Percentiles rank a stretch among this genome's conserved stretches.
Evolutionary conservation across 1,140 invertebrate species (phyloP).

Genomic region (Tetragonula clypearis): DNA sequence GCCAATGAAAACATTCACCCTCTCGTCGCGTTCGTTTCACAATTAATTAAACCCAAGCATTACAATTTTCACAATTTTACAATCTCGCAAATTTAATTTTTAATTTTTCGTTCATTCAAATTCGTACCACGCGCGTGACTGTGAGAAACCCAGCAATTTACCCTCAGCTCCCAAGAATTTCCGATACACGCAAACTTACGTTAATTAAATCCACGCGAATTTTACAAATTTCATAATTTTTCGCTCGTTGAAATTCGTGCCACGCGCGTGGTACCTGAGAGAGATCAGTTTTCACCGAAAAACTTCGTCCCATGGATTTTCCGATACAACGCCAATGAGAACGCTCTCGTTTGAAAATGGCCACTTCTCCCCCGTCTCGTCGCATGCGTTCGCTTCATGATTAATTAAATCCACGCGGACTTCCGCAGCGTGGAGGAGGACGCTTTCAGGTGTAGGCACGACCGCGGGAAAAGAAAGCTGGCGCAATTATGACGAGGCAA

Average conservation of each 20-base stretch:
- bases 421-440: background rate
- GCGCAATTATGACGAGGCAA: conserved; percentile 53
- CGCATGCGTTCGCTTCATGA: background rate
- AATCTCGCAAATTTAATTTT: background rate
- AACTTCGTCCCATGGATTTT: background rate
- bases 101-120: background rate
- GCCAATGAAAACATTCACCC: no score
- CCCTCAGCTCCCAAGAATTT: background rate
- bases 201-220: conserved; percentile 16
- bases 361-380: background rate
- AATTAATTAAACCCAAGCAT: conserved; percentile 27
- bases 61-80: no score
- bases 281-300: background rate
- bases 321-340: background rate
- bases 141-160: background rate
- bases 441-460: background rate
- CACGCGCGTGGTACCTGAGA: background rate
- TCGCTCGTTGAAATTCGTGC: background rate
- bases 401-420: conserved; percentile 24
- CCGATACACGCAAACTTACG: background rate
- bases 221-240: background rate
- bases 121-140: background rate
- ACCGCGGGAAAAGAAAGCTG: background rate
- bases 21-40: background rate
- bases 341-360: background rate